These are phyloP conservation scores for Dipodomys spectabilis DNA, from an alignment of 2,113 vertebrate genomes.

Conservation along the genomic window DNA sequence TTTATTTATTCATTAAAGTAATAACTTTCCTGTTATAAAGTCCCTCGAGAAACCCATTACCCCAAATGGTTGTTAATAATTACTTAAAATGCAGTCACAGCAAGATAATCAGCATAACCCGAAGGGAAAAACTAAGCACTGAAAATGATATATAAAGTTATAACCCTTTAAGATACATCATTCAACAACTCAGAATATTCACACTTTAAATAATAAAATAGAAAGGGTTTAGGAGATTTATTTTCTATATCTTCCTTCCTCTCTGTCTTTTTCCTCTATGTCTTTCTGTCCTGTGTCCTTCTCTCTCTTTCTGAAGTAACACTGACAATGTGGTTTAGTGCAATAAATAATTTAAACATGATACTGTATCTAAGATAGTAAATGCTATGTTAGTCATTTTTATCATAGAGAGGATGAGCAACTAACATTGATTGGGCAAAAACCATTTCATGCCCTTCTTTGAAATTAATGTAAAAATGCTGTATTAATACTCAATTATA, in stretches of 20 bases:
- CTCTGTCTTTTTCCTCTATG: neutral
- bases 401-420: neutral
- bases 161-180: neutral
- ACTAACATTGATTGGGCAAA: neutral
- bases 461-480: constrained; percentile 29
- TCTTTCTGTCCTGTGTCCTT: neutral
- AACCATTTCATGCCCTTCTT: constrained; percentile 8
- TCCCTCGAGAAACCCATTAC: constrained; percentile 64
- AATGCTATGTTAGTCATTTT: constrained; percentile 42
- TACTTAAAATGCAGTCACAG: constrained; percentile 31
- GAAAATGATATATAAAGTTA: neutral
- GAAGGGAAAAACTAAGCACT: neutral
- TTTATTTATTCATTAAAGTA: constrained; percentile 72
- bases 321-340: neutral
- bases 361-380: neutral
- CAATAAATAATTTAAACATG: neutral
- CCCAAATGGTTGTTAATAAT: constrained; percentile 53
- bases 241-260: neutral
- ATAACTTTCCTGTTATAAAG: neutral
- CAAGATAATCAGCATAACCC: constrained; percentile 2
- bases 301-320: neutral
- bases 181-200: neutral
- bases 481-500: constrained; percentile 10
- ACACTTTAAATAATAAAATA: neutral
- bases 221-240: neutral